These are phyloP conservation scores for Mormyrus lacerda DNA, from an alignment of 2,113 vertebrate species.

Conservation along the genomic window DNA sequence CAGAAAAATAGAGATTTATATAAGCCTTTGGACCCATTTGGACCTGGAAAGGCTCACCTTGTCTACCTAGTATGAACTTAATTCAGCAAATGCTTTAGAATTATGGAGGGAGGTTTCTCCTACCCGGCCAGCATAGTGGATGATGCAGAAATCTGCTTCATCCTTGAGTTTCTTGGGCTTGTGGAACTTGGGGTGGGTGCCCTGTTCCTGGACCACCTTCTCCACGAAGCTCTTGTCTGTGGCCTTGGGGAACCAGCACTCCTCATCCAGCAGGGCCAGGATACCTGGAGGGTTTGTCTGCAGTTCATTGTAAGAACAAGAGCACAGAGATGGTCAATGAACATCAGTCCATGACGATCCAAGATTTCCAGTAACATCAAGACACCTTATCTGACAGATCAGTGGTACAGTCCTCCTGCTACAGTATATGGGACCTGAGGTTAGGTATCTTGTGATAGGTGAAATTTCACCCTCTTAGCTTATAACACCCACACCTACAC, in stretches of 20 bases:
- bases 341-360: background rate
- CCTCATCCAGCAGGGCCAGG: slow-evolving; percentile 87
- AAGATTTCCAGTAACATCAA: background rate
- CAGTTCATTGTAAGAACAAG: background rate
- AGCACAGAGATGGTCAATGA: background rate
- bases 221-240: slow-evolving; percentile 96
- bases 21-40: background rate
- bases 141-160: slow-evolving; percentile 94
- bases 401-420: background rate
- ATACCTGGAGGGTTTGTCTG: slow-evolving; percentile 92
- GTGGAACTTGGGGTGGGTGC: slow-evolving; percentile 91
- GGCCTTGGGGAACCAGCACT: slow-evolving; percentile 98
- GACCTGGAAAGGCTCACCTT: background rate
- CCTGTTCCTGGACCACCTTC: slow-evolving; percentile 91
- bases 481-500: background rate
- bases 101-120: slow-evolving; percentile 15
- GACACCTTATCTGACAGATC: background rate
- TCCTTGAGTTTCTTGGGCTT: slow-evolving; percentile 92
- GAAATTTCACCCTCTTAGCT: background rate
- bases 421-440: background rate
- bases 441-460: background rate
- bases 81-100: background rate
- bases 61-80: background rate
- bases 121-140: slow-evolving; percentile 95
- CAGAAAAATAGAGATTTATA: background rate